phyloP scores from a whole-genome alignment of 2,113 vertebrate genomes.

The Mesocricetus auratus region DNA sequence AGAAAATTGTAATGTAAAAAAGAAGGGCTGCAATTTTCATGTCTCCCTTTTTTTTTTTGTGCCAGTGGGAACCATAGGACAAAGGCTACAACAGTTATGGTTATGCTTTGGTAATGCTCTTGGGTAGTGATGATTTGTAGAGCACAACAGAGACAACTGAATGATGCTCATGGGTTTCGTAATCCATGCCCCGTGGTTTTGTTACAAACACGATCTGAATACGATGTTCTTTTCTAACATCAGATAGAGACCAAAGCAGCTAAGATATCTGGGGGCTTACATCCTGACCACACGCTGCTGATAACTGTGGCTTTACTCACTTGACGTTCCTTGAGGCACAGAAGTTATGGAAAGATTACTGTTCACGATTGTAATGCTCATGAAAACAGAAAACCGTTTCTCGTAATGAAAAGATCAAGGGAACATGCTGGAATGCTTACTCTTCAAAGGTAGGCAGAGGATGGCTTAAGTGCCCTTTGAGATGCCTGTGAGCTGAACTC shows the following conservation, averaged over 20 bases:
- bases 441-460: not conserved
- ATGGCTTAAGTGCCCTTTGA: conserved; percentile 26
- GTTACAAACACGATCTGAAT: conserved; percentile 21
- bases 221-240: conserved; percentile 61
- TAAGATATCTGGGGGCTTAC: conserved; percentile 44
- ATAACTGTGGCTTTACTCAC: conserved; percentile 42
- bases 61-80: not conserved
- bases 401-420: conserved; percentile 48
- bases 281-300: conserved; percentile 19
- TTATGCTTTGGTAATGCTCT: not conserved
- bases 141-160: conserved; percentile 13
- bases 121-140: not conserved
- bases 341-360: conserved; percentile 34
- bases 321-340: conserved; percentile 49
- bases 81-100: not conserved
- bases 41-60: conserved; percentile 29
- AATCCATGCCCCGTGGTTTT: conserved; percentile 1
- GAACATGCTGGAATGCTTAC: conserved; percentile 2
- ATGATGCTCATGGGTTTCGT: not conserved
- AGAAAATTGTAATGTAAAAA: conserved; percentile 30
- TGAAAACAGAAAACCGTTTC: conserved; percentile 55
- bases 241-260: conserved; percentile 10
- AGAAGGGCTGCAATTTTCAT: not conserved
- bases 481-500: conserved; percentile 68
- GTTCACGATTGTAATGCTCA: conserved; percentile 25